Evolutionary conservation across 2,797 vertebrate species (phyloP).

Genomic region (Sebastes kiyomatsui): DNA sequence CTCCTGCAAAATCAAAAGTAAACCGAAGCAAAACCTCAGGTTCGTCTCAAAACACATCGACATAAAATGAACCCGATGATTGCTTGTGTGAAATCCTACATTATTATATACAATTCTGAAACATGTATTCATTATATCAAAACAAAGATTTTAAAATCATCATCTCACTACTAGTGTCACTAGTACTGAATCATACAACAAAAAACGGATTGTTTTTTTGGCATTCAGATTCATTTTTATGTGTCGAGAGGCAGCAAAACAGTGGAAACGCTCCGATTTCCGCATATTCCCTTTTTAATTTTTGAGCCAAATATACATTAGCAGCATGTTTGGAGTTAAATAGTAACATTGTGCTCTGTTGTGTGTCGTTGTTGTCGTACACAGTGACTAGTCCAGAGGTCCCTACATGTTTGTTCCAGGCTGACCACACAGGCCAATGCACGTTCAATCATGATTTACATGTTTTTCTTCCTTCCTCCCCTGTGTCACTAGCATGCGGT

Average conservation of each 20-base stretch:
- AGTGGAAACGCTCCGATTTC: conserved; percentile 62
- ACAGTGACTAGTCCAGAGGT: conserved; percentile 52
- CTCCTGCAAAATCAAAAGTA: conserved; percentile 53
- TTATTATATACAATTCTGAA: conserved; percentile 75
- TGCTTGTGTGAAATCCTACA: conserved; percentile 57
- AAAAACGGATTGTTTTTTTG: conserved; percentile 77
- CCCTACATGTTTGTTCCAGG: conserved; percentile 39
- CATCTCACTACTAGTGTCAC: conserved; percentile 70
- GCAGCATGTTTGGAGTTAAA: conserved; percentile 75
- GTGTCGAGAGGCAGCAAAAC: conserved; percentile 70
- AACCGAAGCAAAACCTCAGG: conserved; percentile 54
- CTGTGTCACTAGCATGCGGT: conserved; percentile 16
- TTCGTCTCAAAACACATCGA: conserved; percentile 47
- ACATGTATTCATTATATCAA: conserved; percentile 73
- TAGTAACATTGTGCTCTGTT: conserved; percentile 61
- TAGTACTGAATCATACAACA: conserved; percentile 78
- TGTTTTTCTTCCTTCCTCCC: background rate
- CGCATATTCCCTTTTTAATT: conserved; percentile 79
- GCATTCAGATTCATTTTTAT: conserved; percentile 75
- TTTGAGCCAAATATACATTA: conserved; percentile 75
- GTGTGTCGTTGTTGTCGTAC: conserved; percentile 24
- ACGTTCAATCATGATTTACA: conserved; percentile 7
- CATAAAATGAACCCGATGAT: conserved; percentile 40
- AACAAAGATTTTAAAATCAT: conserved; percentile 78
- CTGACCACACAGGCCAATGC: conserved; percentile 29